A percentile compares a stretch with the other conserved stretches of the same genome.
phyloP scores from a whole-genome alignment of 1,140 invertebrate genomes.

The Eriosoma lanigerum region DNA sequence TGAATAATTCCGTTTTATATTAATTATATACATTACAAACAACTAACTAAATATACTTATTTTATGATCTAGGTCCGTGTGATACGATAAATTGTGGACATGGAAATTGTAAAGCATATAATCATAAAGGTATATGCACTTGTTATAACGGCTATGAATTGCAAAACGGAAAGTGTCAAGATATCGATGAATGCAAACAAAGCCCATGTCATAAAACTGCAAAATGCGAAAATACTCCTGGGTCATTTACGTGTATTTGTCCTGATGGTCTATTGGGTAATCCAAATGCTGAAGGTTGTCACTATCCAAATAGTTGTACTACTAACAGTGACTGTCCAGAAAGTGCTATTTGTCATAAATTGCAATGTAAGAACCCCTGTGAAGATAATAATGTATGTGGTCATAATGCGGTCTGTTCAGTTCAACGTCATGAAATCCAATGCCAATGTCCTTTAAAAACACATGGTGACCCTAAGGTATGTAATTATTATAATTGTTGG shows the following conservation, averaged over 20 bases:
- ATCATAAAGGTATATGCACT: constrained; percentile 73
- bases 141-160: constrained; percentile 75
- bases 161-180: constrained; percentile 61
- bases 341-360: constrained; percentile 76
- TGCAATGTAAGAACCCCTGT: constrained; percentile 80
- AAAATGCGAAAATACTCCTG: constrained; percentile 73
- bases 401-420: constrained; percentile 74
- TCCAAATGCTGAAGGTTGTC: constrained; percentile 65
- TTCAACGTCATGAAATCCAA: constrained; percentile 72
- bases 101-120: constrained; percentile 60
- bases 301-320: constrained; percentile 70
- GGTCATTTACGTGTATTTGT: constrained; percentile 75
- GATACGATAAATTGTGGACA: constrained; percentile 72
- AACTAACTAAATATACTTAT: not conserved
- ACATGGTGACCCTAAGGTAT: constrained; percentile 80
- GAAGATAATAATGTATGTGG: constrained; percentile 71
- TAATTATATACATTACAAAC: not conserved
- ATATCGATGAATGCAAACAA: constrained; percentile 71
- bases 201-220: constrained; percentile 68
- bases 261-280: constrained; percentile 66
- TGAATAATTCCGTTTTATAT: constrained; percentile 60
- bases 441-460: constrained; percentile 83
- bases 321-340: constrained; percentile 80
- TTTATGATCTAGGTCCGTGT: constrained; percentile 68
- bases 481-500: too few species aligned